Evolutionary conservation across 2,113 vertebrate genomes (phyloP).

Genomic region (Petrocephalus microphthalmus): DNA sequence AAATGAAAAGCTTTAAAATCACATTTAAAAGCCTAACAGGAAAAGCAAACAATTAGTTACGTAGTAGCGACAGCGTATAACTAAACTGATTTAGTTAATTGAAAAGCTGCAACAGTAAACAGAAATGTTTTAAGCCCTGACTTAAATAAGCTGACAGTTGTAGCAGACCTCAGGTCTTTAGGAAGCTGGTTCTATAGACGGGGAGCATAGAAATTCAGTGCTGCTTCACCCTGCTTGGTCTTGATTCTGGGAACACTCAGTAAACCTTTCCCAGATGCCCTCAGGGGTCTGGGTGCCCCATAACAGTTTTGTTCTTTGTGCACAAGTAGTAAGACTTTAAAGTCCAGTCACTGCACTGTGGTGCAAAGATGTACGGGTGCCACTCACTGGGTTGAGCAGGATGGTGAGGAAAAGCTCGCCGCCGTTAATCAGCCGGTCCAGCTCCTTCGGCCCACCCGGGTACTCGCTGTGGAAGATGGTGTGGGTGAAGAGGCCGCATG

Average conservation of each 20-base stretch:
- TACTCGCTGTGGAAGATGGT: slow-evolving; percentile 87
- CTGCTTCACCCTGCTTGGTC: too few relatives aligned
- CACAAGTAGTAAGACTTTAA: neutral
- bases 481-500: slow-evolving; percentile 82
- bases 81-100: too few relatives aligned
- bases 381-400: slow-evolving; percentile 78
- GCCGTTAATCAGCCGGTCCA: slow-evolving; percentile 82
- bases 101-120: too few relatives aligned
- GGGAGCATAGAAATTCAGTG: too few relatives aligned
- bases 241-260: too few relatives aligned
- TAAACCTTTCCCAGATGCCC: too few relatives aligned
- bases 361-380: neutral
- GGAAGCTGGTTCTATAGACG: too few relatives aligned
- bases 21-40: neutral
- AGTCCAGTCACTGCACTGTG: neutral
- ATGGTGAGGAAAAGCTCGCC: slow-evolving; percentile 83
- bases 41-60: neutral
- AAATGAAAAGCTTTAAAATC: neutral
- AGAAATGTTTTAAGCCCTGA: too few relatives aligned
- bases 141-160: too few relatives aligned
- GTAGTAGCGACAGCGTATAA: neutral
- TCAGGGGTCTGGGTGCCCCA: neutral
- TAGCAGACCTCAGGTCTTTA: too few relatives aligned
- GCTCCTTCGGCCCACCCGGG: slow-evolving; percentile 74
- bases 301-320: neutral